Evolutionary conservation across 1,140 invertebrate species (phyloP), one percentile per base, ranked within the genome.

Genomic region (Homalodisca vitripennis): DNA sequence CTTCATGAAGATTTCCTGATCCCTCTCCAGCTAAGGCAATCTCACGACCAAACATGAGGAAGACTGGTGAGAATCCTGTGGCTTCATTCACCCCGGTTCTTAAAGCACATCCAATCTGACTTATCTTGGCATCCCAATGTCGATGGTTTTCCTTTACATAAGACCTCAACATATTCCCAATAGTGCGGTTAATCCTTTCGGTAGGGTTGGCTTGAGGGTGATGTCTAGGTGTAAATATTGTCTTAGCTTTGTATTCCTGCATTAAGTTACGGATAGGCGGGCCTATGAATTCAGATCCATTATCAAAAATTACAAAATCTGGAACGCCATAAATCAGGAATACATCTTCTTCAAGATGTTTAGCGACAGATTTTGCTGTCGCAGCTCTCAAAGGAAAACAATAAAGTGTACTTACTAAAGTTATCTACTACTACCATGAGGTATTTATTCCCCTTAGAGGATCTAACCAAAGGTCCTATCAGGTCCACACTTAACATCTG

Each of bases 201-300:
- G 48, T 53, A 6, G 48, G 48, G 20, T 53, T 53, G 48, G 48
- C 48, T 22, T 53, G 48, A 53, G 48, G 48, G n/a, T n/a, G n/a
- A 53, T 53, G 48, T 22, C 48, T 53, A 12, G 12, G 6, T 12
- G 48, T 20, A 53, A 14, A 22, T 20, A 53, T 3, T 53, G 20
- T 6, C 20, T 12, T 53, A 6, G 20, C 6, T 22, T 53, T 53
- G 48, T 53, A 53, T 17, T 17, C 48, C 20, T 12, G 10, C 6
- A 20, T 20, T 22, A 53, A 53, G 3, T 3, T 12, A 3, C 20
- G 6, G 12, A 53, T 6, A 6, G 48, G 12, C 22, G 12, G 6
- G 12, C 48, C 48, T 53, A n/a, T 14, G 20, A 53, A 53, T 22
- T 53, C 48, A 3, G 48, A 22, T 6, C 48, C 48, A 53, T 53